A percentile compares a stretch with the other conserved stretches of the same genome.
These are phyloP conservation scores for Holcopasites calliopsidis DNA, from an alignment of 1,140 invertebrate genomes.

Conservation along the genomic window DNA sequence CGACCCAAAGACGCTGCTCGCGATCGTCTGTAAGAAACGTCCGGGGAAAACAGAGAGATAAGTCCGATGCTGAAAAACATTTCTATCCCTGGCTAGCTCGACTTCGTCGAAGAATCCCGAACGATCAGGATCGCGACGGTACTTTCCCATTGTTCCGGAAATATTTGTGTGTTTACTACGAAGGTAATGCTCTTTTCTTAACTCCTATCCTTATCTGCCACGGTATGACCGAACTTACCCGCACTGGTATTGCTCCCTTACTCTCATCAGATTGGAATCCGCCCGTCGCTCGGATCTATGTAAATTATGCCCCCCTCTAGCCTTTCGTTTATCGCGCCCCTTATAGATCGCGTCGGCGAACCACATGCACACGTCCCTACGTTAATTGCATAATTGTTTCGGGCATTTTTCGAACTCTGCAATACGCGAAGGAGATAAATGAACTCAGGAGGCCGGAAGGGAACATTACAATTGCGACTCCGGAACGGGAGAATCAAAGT, in stretches of 20 bases:
- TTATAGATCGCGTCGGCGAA: background rate
- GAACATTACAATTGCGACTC: no score
- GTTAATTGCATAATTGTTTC: background rate
- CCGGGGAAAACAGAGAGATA: slow-evolving; percentile 7
- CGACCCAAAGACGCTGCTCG: slow-evolving; percentile 1
- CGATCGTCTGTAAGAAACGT: background rate
- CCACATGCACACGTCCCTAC: background rate
- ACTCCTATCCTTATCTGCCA: slow-evolving; percentile 31
- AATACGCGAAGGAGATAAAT: no score
- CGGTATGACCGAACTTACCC: slow-evolving; percentile 36
- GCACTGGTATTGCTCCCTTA: slow-evolving; percentile 4
- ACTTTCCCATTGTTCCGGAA: slow-evolving; percentile 43
- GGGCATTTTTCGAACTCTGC: background rate
- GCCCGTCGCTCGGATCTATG: slow-evolving; percentile 21
- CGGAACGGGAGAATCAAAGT: no score
- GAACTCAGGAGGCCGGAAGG: no score
- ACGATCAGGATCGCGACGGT: slow-evolving; percentile 28
- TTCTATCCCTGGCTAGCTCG: background rate
- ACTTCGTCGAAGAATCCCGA: slow-evolving; percentile 14
- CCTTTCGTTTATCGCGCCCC: background rate
- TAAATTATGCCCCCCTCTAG: slow-evolving; percentile 16
- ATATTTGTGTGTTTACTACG: slow-evolving; percentile 58
- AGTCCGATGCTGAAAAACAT: slow-evolving; percentile 36
- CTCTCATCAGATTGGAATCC: slow-evolving; percentile 9
- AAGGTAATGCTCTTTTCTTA: slow-evolving; percentile 41